Evolutionary conservation across 2,888 invertebrate genomes (phyloP), one percentile per base, ranked within the genome.

Genomic region (Drosophila maculinotata): DNA sequence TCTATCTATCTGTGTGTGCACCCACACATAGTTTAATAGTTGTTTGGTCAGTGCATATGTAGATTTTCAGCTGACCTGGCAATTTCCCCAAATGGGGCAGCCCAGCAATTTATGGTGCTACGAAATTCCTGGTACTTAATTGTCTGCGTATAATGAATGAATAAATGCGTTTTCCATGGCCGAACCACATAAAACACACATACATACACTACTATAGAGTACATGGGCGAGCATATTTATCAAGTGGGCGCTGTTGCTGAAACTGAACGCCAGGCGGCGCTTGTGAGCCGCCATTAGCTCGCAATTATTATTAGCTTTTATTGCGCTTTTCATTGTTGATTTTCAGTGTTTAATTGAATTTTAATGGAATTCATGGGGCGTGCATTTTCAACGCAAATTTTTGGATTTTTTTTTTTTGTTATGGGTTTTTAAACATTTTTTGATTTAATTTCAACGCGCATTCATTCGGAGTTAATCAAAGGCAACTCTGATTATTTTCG

Each of bases 41-140:
- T 83, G 84, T 83, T 83, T 85, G 81, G 69, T 70, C 81, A 83
- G 75, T 80, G 87, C 87, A 82, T 80, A 82, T 82, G 87, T 83
- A 80, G 87, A 86, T 82, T 82, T 82, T 86, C 76, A 83, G 81
- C 81, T 82, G 81, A 82, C 81, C 81, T 83, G 81, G 83, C 81
- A 80, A 68, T 86, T 85, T 67, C 12, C 47, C 48, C 42, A 15
- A 42, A 8, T 1, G 1, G 47, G 38, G 30, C 2, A 7, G 30
- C 23, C 17, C 41, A 8, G 15, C 62, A 72, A 88, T 85, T 88
- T 88, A 89, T 80, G 74, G 64, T 71, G 71, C 79, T 80, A 77
- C 81, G 70, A 89, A 89, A 88, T 88, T 89, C 85, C 89, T 76
- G 83, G 73, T 69, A 87, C 78, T 87, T 80, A 86, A 89, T 89